Conservation (phyloP, 2,888 invertebrate genomes). For the Hoplodrina blanda region DNA sequence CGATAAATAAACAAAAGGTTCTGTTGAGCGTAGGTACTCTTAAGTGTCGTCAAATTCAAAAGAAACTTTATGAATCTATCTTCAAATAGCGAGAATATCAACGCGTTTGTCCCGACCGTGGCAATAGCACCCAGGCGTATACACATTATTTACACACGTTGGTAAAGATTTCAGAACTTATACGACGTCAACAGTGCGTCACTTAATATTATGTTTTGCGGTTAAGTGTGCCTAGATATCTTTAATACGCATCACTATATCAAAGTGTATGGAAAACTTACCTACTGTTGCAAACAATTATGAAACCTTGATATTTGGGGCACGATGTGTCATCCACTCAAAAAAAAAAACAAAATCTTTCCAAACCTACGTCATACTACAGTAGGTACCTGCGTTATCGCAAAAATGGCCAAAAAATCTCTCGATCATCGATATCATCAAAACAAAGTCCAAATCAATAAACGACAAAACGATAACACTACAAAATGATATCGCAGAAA, state of each 20-base stretch:
- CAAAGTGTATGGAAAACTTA: no score
- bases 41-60: no score
- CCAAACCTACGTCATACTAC: not conserved
- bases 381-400: not conserved
- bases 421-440: not conserved
- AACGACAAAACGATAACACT: constrained; percentile 26
- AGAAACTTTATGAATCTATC: no score
- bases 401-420: not conserved
- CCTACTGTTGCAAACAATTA: no score
- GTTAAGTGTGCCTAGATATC: not conserved
- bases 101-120: no score
- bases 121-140: no score
- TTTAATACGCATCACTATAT: no score
- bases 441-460: constrained; percentile 21
- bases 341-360: not conserved
- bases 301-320: not conserved
- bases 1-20: not conserved
- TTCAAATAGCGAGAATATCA: no score
- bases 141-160: not conserved
- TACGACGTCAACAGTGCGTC: no score
- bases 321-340: not conserved
- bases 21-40: not conserved
- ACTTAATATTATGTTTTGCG: not conserved
- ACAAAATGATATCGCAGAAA: constrained; percentile 69
- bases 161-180: not conserved